Percentiles rank a stretch among this genome's conserved stretches.
These are phyloP conservation scores for Adoxophyes honmai DNA, from an alignment of 1,140 invertebrate genomes.

Conservation along the genomic window DNA sequence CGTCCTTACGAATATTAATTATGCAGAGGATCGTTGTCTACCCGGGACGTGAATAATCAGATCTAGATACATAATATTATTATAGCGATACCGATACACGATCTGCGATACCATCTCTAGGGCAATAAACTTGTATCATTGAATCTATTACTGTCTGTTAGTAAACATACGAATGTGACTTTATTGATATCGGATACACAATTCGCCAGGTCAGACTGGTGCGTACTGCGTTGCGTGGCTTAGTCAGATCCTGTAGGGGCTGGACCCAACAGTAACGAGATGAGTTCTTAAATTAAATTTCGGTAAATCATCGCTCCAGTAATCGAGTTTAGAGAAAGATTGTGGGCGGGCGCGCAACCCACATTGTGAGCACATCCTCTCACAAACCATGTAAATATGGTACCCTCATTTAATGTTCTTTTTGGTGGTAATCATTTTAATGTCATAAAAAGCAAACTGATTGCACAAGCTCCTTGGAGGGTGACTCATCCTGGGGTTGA, in stretches of 20 bases:
- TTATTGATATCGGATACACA: not conserved
- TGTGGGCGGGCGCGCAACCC: slow-evolving; percentile 63
- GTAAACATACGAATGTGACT: slow-evolving; percentile 14
- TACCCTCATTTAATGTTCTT: slow-evolving; percentile 11
- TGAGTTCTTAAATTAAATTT: slow-evolving; percentile 65
- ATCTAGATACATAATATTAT: slow-evolving; percentile 58
- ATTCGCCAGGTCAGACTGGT: not conserved
- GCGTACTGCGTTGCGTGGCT: not conserved
- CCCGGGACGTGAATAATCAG: slow-evolving; percentile 53
- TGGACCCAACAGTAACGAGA: slow-evolving; percentile 42
- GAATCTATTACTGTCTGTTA: slow-evolving; percentile 14
- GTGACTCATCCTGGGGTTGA: slow-evolving; percentile 57
- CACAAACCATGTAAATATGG: slow-evolving; percentile 41
- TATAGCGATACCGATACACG: slow-evolving; percentile 46
- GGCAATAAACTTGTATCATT: slow-evolving; percentile 16
- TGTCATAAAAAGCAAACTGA: slow-evolving; percentile 21
- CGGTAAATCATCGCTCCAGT: slow-evolving; percentile 70
- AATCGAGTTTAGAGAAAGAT: slow-evolving; percentile 72
- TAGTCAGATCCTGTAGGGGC: not conserved
- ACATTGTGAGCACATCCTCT: slow-evolving; percentile 64
- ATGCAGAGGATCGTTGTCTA: slow-evolving; percentile 50
- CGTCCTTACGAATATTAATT: slow-evolving; percentile 52
- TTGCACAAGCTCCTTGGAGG: slow-evolving; percentile 47
- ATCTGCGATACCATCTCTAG: slow-evolving; percentile 32
- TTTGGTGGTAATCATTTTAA: slow-evolving; percentile 34